A percentile compares a stretch with the other conserved stretches of the same genome.
These are phyloP conservation scores for Papilio gigon DNA, from an alignment of 2,888 invertebrate genomes.

Conservation along the genomic window DNA sequence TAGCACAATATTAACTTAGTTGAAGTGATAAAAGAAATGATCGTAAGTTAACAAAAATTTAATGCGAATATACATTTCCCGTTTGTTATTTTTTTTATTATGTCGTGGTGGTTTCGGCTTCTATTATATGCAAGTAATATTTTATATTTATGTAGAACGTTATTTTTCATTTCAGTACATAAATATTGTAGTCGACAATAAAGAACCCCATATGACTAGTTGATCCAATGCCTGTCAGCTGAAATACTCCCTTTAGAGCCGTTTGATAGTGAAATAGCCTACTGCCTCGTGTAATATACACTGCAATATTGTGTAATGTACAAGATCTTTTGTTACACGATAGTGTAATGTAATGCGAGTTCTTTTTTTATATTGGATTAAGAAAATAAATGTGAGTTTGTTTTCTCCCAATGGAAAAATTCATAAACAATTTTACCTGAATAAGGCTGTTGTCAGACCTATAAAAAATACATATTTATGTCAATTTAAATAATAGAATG, in stretches of 20 bases:
- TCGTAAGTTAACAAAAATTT: too few species aligned
- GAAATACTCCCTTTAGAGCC: conserved; percentile 26
- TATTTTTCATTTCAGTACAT: background rate
- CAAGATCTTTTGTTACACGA: background rate
- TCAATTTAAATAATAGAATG: too few species aligned
- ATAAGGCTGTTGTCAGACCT: too few species aligned
- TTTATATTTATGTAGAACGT: background rate
- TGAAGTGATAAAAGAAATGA: too few species aligned
- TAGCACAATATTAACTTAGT: too few species aligned
- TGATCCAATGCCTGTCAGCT: conserved; percentile 32
- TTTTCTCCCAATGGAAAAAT: too few species aligned
- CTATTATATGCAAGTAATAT: too few species aligned
- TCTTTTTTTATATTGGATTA: background rate
- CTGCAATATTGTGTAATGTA: background rate
- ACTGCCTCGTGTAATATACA: background rate
- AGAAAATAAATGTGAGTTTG: background rate
- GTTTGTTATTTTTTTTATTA: too few species aligned
- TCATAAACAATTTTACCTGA: too few species aligned
- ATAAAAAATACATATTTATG: too few species aligned
- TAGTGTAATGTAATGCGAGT: background rate
- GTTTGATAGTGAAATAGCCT: conserved; percentile 15
- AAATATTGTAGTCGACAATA: conserved; percentile 8
- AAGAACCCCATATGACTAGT: conserved; percentile 29
- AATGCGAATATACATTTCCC: too few species aligned
- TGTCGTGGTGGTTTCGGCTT: too few species aligned